phyloP scores from a whole-genome alignment of 2,888 invertebrate genomes.

The Aradus depressus region DNA sequence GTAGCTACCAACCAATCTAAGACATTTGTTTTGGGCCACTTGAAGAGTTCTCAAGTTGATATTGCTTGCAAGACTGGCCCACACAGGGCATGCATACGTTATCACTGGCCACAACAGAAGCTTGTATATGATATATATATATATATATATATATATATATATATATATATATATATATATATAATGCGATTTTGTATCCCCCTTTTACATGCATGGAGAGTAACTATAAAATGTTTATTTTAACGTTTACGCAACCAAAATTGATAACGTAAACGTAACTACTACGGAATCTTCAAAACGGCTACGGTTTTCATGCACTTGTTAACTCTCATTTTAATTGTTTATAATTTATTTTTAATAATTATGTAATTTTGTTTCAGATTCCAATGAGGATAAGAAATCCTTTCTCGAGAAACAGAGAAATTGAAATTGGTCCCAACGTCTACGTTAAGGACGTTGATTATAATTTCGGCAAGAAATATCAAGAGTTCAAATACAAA shows the following conservation, averaged over 20 bases:
- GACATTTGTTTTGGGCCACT: too few relatives aligned
- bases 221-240: neutral
- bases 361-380: slow-evolving; percentile 14
- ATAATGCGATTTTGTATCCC: too few relatives aligned
- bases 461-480: slow-evolving; percentile 10
- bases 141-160: too few relatives aligned
- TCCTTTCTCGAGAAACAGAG: neutral
- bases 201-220: too few relatives aligned
- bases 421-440: neutral
- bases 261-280: neutral
- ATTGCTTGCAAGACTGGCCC: too few relatives aligned
- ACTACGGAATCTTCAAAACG: too few relatives aligned
- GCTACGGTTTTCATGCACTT: neutral
- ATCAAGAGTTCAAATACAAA: slow-evolving; percentile 19
- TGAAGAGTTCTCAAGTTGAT: too few relatives aligned
- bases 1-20: too few relatives aligned
- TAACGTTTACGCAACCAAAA: neutral
- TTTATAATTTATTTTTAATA: neutral
- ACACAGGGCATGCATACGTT: too few relatives aligned
- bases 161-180: too few relatives aligned
- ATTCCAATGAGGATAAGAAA: slow-evolving; percentile 23
- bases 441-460: neutral
- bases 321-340: neutral
- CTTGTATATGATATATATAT: too few relatives aligned
- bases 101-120: too few relatives aligned